Percentiles rank a stretch among this genome's conserved stretches.
Evolutionary conservation across 2,888 invertebrate species (phyloP).

Genomic region (Ornithoptera priamus): DNA sequence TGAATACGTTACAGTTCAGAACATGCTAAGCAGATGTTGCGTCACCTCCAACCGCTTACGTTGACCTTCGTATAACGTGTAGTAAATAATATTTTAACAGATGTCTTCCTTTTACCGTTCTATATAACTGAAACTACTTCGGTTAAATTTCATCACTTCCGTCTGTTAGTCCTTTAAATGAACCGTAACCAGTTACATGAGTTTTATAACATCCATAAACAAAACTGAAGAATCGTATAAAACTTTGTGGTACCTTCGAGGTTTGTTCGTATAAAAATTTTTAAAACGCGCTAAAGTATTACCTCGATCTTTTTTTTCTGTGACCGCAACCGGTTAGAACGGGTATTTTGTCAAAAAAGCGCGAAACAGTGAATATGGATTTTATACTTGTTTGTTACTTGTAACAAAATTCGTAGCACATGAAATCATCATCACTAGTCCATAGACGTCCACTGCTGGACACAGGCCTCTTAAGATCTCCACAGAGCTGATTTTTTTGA

Average conservation of each 20-base stretch:
- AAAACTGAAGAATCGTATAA: not conserved
- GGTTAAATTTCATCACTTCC: not conserved
- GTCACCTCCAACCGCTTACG: conserved; percentile 54
- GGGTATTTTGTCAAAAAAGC: conserved; percentile 6
- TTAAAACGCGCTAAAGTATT: conserved; percentile 5
- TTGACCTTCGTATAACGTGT: conserved; percentile 60
- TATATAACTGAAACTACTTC: not conserved
- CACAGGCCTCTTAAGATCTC: too few species aligned
- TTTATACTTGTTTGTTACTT: conserved; percentile 10
- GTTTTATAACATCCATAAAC: not conserved
- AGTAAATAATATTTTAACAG: conserved; percentile 35
- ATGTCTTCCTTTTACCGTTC: conserved; percentile 33
- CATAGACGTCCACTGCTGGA: too few species aligned
- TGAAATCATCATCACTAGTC: too few species aligned
- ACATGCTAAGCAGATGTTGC: conserved; percentile 60
- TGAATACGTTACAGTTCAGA: conserved; percentile 56
- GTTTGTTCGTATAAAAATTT: conserved; percentile 4
- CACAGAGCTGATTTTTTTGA: too few species aligned
- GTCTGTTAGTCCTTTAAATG: not conserved
- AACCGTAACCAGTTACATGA: too few species aligned
- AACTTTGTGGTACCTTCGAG: not conserved
- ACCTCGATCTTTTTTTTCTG: conserved; percentile 12
- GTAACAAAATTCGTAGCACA: not conserved
- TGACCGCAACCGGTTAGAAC: conserved; percentile 14
- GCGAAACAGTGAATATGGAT: conserved; percentile 1